Percentiles rank a stretch among this genome's conserved stretches.
phyloP scores from a whole-genome alignment of 2,888 invertebrate genomes.

The Acleris laterana region DNA sequence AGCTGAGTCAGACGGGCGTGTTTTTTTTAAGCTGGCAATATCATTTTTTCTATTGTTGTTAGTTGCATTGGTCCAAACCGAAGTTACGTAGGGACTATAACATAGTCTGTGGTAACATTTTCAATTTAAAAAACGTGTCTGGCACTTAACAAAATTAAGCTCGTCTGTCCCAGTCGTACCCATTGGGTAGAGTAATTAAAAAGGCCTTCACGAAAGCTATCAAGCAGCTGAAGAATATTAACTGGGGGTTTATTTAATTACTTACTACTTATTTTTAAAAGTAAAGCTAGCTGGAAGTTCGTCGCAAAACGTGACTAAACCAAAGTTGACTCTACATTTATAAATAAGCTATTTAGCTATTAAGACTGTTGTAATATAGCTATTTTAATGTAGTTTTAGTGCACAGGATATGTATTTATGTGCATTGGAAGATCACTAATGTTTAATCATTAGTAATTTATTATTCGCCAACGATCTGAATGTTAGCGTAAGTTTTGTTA shows the following conservation, averaged over 20 bases:
- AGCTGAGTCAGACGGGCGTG: slow-evolving; percentile 14
- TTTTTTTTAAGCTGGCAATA: too few relatives aligned
- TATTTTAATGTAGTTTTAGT: slow-evolving; percentile 13
- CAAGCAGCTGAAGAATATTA: slow-evolving; percentile 47
- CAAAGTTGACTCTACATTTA: slow-evolving; percentile 24
- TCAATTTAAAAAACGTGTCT: too few relatives aligned
- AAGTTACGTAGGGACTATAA: too few relatives aligned
- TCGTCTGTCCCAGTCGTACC: too few relatives aligned
- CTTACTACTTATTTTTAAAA: slow-evolving; percentile 30
- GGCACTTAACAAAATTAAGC: too few relatives aligned
- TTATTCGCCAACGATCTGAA: slow-evolving; percentile 52
- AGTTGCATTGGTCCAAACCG: too few relatives aligned
- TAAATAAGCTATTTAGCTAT: slow-evolving; percentile 15
- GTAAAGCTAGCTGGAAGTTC: slow-evolving; percentile 12
- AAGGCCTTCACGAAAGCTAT: slow-evolving; percentile 38
- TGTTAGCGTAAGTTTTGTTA: slow-evolving; percentile 54
- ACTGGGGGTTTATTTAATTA: slow-evolving; percentile 38
- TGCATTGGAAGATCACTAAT: slow-evolving; percentile 16
- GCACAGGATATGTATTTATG: slow-evolving; percentile 18
- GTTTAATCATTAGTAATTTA: slow-evolving; percentile 37
- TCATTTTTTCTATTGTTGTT: too few relatives aligned
- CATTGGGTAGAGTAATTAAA: slow-evolving; percentile 45
- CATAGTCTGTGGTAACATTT: too few relatives aligned
- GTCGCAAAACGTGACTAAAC: neutral
- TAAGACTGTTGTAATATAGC: slow-evolving; percentile 23